Conservation (phyloP, 2,888 invertebrate species). For the Ischnus inquisitorius region DNA sequence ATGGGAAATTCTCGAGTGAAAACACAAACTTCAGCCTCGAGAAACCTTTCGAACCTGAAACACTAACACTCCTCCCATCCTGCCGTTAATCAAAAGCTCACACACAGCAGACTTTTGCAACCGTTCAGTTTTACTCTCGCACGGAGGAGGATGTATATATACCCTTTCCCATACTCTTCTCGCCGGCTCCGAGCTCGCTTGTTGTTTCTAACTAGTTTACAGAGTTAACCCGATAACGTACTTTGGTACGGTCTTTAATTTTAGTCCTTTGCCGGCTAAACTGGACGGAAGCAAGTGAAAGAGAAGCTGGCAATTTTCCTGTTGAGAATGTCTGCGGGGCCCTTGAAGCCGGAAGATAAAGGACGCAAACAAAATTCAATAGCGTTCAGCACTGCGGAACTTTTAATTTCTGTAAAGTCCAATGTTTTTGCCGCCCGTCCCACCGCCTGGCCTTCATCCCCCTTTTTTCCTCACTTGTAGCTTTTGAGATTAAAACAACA, state of each 20-base stretch:
- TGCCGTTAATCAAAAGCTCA: conserved; percentile 27
- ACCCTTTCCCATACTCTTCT: background rate
- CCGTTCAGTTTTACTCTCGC: conserved; percentile 27
- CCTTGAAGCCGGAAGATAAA: background rate
- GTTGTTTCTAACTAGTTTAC: conserved; percentile 54
- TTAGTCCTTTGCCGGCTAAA: conserved; percentile 43
- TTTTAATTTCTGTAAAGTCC: conserved; percentile 5
- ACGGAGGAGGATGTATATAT: background rate
- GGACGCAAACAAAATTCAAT: background rate
- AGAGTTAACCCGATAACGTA: conserved; percentile 50
- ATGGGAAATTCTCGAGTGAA: conserved; percentile 9
- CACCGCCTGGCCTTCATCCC: background rate
- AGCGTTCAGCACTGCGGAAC: background rate
- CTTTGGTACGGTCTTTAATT: conserved; percentile 53
- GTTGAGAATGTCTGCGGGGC: conserved; percentile 16
- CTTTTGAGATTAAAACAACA: background rate
- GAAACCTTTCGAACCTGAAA: conserved; percentile 23
- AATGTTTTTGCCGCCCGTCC: background rate
- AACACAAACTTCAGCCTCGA: conserved; percentile 36
- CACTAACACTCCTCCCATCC: background rate
- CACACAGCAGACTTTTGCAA: conserved; percentile 25
- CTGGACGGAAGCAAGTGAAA: background rate
- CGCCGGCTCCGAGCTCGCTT: background rate
- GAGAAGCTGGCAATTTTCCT: conserved; percentile 35
- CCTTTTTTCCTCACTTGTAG: background rate